These are phyloP conservation scores for Spilogale gracilis DNA, from an alignment of 2,113 vertebrate species.

Conservation along the genomic window DNA sequence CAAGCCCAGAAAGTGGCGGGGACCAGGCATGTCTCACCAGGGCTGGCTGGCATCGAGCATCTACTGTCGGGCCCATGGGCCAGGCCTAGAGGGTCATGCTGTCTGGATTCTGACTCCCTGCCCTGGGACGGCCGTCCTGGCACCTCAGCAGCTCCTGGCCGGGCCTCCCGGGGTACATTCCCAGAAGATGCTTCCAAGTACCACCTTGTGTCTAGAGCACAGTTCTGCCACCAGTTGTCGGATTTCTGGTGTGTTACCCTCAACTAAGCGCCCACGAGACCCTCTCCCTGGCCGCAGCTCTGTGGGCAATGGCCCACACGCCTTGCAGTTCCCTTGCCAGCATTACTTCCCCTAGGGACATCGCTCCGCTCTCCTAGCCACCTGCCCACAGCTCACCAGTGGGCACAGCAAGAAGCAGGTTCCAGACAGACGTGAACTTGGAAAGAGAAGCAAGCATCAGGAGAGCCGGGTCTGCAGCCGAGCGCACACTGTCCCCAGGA, in stretches of 20 bases:
- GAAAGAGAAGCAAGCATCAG: not conserved
- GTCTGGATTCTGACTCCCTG: not conserved
- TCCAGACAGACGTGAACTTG: not conserved
- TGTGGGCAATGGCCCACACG: accelerated
- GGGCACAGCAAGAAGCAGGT: not conserved
- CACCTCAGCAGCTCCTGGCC: not conserved
- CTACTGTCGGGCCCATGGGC: accelerated
- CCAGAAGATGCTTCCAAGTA: not conserved
- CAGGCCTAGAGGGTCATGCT: not conserved
- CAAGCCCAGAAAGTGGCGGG: not conserved
- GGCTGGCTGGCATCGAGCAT: accelerated
- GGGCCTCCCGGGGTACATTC: not conserved
- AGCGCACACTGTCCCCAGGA: not conserved
- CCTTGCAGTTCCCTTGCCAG: not conserved
- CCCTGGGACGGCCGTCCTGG: not conserved
- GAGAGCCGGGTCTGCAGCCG: accelerated
- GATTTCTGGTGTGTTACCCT: not conserved
- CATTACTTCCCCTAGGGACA: not conserved
- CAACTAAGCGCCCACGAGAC: not conserved
- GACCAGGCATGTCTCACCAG: not conserved
- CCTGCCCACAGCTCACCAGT: not conserved
- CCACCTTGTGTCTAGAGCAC: accelerated
- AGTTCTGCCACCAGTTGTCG: not conserved
- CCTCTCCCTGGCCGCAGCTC: not conserved
- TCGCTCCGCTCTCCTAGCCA: not conserved